phyloP scores from a whole-genome alignment of 64 coral and sea anemone species.

The Actinia tenebrosa region DNA sequence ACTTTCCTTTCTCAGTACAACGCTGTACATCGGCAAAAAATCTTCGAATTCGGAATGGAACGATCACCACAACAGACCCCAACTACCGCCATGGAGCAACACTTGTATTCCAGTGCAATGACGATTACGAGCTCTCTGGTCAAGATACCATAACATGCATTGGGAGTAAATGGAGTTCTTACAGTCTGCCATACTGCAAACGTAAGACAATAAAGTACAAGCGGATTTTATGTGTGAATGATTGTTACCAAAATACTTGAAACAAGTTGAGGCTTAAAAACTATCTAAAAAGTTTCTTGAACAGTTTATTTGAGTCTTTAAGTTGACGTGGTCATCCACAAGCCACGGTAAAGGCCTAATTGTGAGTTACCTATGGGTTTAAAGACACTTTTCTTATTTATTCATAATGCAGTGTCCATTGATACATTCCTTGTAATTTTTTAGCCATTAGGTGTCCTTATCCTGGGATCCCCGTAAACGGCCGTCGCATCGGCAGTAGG shows the following conservation, averaged over 20 bases:
- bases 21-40: background rate
- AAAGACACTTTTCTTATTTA: too few relatives aligned
- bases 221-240: too few relatives aligned
- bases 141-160: conserved; percentile 42
- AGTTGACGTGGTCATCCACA: too few relatives aligned
- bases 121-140: conserved; percentile 50
- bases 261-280: too few relatives aligned
- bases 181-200: conserved; percentile 34
- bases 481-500: conserved; percentile 38
- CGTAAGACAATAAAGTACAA: conserved; percentile 21
- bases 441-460: conserved; percentile 24
- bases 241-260: too few relatives aligned
- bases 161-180: conserved; percentile 32
- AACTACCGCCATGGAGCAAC: conserved; percentile 47
- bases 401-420: background rate
- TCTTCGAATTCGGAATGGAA: conserved; percentile 19
- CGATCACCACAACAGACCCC: conserved; percentile 41
- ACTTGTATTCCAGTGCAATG: conserved; percentile 58
- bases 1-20: conserved; percentile 29
- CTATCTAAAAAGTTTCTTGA: too few relatives aligned
- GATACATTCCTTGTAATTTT: background rate
- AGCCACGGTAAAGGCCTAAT: too few relatives aligned
- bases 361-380: too few relatives aligned
- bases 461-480: conserved; percentile 56
- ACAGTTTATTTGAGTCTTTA: too few relatives aligned